Evolutionary conservation across 2,113 vertebrate genomes (phyloP), one percentile per base, ranked within the genome.

Genomic region (Lamprotornis superbus): DNA sequence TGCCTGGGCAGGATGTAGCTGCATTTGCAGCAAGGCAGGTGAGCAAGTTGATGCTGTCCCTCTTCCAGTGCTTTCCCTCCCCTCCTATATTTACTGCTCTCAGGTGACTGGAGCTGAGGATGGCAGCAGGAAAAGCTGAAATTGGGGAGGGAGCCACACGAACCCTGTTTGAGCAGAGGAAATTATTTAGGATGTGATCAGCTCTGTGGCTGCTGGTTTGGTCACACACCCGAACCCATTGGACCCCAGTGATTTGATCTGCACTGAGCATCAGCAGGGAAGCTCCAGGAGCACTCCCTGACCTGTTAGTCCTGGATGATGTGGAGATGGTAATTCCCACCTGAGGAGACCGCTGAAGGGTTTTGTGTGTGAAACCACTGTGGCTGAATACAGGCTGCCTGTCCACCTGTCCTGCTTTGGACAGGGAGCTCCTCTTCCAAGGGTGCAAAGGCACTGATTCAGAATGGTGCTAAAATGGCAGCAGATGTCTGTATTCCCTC

Each of bases 131-230:
- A 16, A 68, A 44, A 70, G 11, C 25, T 22, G 9, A 12, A 39
- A 7, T 0, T 7, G 5, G 39, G 33, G 39, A 63, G 19, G 52
- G 39, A 64, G 11, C 47, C 9, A 1, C 80, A 21, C 0, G 0
- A 40, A 5, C 35, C 12, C 37, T 19, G 12, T 5, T 30, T 15
- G 21, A 87, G 52, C 65, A 55, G 55, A 39, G 6, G 13, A 37
- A n/a, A 14, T 31, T 12, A 21, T 5, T 60, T 16, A 2, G 27
- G 82, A 23, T 47, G 2, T 12, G 20, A 30, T 52, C 61, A 17
- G 31, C 73, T 50, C 44, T 6, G 30, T 21, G 15, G 84, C 81
- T 77, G 64, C 92, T 35, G 55, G 21, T 21, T 52, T 25, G 53
- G 46, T 61, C 61, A 39, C 44, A 44, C 28, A 39, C 28, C 39